phyloP scores from a whole-genome alignment of 2,113 vertebrate species.

The Notothenia coriiceps region DNA sequence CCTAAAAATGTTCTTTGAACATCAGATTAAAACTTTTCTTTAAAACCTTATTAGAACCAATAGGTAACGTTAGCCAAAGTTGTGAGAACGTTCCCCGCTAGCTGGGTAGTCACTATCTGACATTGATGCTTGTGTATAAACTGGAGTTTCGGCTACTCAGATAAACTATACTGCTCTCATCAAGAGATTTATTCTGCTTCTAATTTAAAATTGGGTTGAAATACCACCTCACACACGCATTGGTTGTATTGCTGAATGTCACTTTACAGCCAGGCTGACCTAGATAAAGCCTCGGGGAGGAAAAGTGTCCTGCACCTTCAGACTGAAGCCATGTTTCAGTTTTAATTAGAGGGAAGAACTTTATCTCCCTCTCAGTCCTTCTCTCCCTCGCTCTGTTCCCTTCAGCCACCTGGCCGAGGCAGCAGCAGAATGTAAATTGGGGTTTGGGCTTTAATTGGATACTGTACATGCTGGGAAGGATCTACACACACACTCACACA shows the following conservation, averaged over 20 bases:
- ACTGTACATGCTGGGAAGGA: constrained; percentile 57
- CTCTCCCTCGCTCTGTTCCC: constrained; percentile 37
- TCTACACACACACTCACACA: constrained; percentile 13
- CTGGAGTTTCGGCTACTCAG: not conserved
- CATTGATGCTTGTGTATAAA: not conserved
- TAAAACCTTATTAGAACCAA: too few species aligned
- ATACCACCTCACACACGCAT: not conserved
- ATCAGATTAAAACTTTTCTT: too few species aligned
- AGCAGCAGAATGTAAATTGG: constrained; percentile 69
- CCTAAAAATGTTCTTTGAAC: too few species aligned
- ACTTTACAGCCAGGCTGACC: constrained; percentile 62
- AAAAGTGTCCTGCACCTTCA: constrained; percentile 54
- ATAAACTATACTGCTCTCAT: not conserved
- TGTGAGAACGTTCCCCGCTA: too few species aligned
- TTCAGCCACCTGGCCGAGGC: constrained; percentile 65
- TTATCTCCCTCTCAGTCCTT: constrained; percentile 62
- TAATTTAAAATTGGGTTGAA: constrained; percentile 44
- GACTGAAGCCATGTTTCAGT: constrained; percentile 63
- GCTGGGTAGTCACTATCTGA: too few species aligned
- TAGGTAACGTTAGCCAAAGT: too few species aligned
- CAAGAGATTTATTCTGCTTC: constrained; percentile 11
- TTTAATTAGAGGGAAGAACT: constrained; percentile 74
- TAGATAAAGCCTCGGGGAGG: constrained; percentile 64
- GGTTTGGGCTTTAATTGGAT: constrained; percentile 67
- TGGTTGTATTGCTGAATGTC: constrained; percentile 47